Conservation (phyloP, 2,113 vertebrate genomes). For the Alethe castanea region DNA sequence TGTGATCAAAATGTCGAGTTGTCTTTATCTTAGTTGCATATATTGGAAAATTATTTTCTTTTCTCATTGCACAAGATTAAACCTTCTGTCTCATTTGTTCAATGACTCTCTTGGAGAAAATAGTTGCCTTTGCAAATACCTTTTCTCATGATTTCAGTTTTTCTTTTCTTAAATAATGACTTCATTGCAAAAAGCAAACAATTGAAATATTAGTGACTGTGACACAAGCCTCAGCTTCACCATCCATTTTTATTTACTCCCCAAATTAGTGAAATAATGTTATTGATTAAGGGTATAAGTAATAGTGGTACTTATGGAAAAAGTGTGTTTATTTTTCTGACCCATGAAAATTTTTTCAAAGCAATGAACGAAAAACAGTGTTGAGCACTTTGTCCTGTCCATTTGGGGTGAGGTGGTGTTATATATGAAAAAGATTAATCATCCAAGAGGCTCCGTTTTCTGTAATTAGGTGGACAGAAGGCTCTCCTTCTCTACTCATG, state of each 20-base stretch:
- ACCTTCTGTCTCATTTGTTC: neutral
- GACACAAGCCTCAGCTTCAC: neutral
- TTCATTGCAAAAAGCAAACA: neutral
- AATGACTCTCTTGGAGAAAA: neutral
- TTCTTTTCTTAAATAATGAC: neutral
- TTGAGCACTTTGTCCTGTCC: neutral
- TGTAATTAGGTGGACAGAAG: neutral
- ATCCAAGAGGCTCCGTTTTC: neutral
- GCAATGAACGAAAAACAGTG: neutral
- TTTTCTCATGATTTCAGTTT: neutral
- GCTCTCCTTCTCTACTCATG: neutral
- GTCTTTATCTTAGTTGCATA: neutral
- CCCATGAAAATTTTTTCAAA: neutral
- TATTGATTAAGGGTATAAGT: neutral
- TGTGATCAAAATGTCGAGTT: neutral
- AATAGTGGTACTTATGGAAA: neutral
- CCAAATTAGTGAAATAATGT: neutral
- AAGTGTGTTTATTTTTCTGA: neutral
- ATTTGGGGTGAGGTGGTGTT: neutral
- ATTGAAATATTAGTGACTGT: neutral
- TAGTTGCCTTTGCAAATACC: neutral
- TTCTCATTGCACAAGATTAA: neutral
- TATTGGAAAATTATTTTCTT: neutral
- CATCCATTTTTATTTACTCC: neutral
- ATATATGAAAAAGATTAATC: neutral